Percentiles rank a stretch among this genome's conserved stretches.
Evolutionary conservation across 2,113 vertebrate species (phyloP).

Genomic region (Shinisaurus crocodilurus): DNA sequence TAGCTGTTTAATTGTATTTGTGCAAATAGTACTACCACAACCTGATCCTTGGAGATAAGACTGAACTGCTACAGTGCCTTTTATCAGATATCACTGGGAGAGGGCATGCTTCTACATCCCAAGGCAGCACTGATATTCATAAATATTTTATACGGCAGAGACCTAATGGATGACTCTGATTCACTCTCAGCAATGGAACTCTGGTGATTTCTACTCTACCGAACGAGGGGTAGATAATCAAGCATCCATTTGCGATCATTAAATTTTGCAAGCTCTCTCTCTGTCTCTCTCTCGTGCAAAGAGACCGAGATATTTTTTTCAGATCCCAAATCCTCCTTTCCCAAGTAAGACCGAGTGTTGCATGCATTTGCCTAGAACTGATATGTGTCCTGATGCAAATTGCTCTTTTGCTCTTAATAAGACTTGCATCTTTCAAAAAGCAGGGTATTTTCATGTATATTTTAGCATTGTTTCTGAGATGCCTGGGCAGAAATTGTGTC

Average conservation of each 20-base stretch:
- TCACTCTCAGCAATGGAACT: conserved; percentile 28
- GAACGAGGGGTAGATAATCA: neutral
- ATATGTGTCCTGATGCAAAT: neutral
- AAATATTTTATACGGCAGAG: conserved; percentile 61
- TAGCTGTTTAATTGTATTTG: conserved; percentile 59
- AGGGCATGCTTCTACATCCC: conserved; percentile 59
- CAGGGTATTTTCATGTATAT: neutral
- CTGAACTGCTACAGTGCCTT: conserved; percentile 50
- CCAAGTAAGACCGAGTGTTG: neutral
- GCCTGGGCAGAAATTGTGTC: neutral
- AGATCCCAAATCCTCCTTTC: neutral
- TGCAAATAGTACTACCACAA: conserved; percentile 58
- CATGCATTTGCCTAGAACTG: neutral
- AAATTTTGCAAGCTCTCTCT: conserved; percentile 25
- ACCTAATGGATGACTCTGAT: conserved; percentile 57
- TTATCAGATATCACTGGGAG: conserved; percentile 58
- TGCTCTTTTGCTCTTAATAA: neutral
- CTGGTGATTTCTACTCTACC: neutral
- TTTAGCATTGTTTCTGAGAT: neutral
- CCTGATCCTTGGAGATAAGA: conserved; percentile 51
- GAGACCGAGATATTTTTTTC: neutral
- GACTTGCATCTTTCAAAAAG: neutral
- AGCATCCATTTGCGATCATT: neutral
- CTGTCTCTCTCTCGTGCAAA: neutral
- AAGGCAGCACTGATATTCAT: conserved; percentile 50